These are phyloP conservation scores for Portevinia maculata DNA, from an alignment of 2,888 invertebrate genomes.

Conservation along the genomic window DNA sequence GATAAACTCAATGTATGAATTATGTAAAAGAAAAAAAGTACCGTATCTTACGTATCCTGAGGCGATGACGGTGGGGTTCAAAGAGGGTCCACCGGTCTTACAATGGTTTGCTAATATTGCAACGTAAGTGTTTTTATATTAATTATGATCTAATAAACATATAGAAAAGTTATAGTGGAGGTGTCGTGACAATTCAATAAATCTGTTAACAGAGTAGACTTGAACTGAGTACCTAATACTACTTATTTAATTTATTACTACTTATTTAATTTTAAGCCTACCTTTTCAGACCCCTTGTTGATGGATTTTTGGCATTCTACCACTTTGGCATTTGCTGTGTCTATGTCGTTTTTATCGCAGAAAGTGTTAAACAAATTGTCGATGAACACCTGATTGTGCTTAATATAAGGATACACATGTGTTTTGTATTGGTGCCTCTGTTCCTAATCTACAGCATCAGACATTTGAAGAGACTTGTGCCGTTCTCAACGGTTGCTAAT, in stretches of 20 bases:
- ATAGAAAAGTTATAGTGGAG: no score
- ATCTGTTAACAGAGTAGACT: background rate
- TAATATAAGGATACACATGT: conserved; percentile 83
- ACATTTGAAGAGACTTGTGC: conserved; percentile 93
- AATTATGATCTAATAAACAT: no score
- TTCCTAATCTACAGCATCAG: conserved; percentile 88
- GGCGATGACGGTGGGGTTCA: conserved; percentile 91
- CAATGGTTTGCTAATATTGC: conserved; percentile 86
- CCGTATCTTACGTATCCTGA: conserved; percentile 93
- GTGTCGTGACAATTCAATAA: no score
- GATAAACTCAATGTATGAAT: conserved; percentile 79
- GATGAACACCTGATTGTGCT: conserved; percentile 84
- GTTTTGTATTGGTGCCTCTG: conserved; percentile 87
- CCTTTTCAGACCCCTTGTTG: conserved; percentile 87
- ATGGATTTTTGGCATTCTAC: conserved; percentile 93
- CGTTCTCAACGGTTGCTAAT: conserved; percentile 96
- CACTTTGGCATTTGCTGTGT: conserved; percentile 99
- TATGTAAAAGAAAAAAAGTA: conserved; percentile 86
- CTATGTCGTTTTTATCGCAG: conserved; percentile 96
- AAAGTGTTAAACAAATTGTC: conserved; percentile 91
- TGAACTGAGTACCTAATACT: no score
- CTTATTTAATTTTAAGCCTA: no score
- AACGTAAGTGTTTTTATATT: no score
- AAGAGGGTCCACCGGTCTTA: conserved; percentile 88
- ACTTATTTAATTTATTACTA: no score